Evolutionary conservation across 2,888 invertebrate genomes (phyloP).

Genomic region (Volucella inanis): DNA sequence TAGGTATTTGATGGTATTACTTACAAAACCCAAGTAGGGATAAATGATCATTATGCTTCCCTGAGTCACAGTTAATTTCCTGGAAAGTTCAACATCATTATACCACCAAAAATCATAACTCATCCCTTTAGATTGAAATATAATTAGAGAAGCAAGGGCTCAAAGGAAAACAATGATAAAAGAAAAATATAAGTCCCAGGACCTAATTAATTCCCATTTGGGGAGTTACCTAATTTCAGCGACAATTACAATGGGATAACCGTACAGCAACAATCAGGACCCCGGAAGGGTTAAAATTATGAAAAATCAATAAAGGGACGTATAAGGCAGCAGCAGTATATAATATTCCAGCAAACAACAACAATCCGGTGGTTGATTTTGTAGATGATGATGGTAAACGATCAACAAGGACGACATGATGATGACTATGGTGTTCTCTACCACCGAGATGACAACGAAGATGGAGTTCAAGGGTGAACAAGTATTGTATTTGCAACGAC

Average conservation of each 20-base stretch:
- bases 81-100: conserved; percentile 63
- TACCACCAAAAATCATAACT: conserved; percentile 36
- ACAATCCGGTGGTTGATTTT: neutral
- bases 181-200: neutral
- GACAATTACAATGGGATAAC: conserved; percentile 68
- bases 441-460: conserved; percentile 55
- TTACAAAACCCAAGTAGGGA: too few species aligned
- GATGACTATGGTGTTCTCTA: conserved; percentile 8
- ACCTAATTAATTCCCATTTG: conserved; percentile 57
- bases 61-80: conserved; percentile 59
- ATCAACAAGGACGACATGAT: conserved; percentile 24
- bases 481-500: conserved; percentile 32
- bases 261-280: conserved; percentile 45
- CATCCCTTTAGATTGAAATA: conserved; percentile 42
- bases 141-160: conserved; percentile 14
- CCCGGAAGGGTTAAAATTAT: conserved; percentile 70
- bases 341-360: conserved; percentile 22
- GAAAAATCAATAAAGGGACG: conserved; percentile 72
- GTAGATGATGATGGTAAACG: conserved; percentile 44
- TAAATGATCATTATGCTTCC: neutral
- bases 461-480: conserved; percentile 68
- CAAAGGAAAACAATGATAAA: neutral
- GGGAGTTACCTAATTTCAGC: conserved; percentile 65
- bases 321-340: neutral
- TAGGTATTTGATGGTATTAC: too few species aligned